These are phyloP conservation scores for Discoglossus pictus DNA, from an alignment of 2,797 vertebrate genomes.

Conservation along the genomic window DNA sequence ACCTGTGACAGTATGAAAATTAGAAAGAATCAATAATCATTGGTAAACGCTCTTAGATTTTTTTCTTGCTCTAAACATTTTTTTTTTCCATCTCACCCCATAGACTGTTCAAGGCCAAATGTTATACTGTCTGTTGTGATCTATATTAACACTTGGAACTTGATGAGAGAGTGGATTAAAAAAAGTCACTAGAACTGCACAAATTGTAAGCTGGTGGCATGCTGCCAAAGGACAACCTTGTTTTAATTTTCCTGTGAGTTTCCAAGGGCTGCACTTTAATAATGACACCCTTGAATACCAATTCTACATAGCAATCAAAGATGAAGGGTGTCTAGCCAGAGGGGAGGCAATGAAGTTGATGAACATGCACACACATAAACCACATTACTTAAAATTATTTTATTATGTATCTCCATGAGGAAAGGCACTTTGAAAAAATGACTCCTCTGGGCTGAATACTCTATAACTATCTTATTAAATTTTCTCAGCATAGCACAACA, in stretches of 20 bases:
- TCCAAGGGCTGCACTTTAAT: constrained; percentile 12
- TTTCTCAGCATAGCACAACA: not conserved
- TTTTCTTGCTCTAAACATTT: constrained; percentile 6
- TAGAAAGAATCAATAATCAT: constrained; percentile 56
- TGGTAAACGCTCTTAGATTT: constrained; percentile 49
- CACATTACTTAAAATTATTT: constrained; percentile 9
- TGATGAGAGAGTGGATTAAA: constrained; percentile 7
- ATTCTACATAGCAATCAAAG: constrained; percentile 11
- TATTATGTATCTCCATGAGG: not conserved
- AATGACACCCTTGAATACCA: constrained; percentile 21
- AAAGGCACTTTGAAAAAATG: constrained; percentile 23
- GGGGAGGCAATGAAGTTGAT: constrained; percentile 24
- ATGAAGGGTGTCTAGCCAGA: constrained; percentile 18
- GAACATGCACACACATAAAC: constrained; percentile 13
- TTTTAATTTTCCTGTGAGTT: constrained; percentile 1
- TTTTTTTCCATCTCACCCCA: not conserved
- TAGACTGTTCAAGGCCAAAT: constrained; percentile 32
- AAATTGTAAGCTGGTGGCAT: constrained; percentile 12
- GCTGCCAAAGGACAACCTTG: constrained; percentile 28
- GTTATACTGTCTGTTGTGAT: constrained; percentile 22
- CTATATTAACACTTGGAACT: constrained; percentile 26
- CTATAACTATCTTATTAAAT: not conserved
- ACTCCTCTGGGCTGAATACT: not conserved
- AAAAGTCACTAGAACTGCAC: constrained; percentile 8
- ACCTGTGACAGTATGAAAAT: constrained; percentile 63